phyloP scores from a whole-genome alignment of 2,113 vertebrate genomes.

The Nothocercus julius region DNA sequence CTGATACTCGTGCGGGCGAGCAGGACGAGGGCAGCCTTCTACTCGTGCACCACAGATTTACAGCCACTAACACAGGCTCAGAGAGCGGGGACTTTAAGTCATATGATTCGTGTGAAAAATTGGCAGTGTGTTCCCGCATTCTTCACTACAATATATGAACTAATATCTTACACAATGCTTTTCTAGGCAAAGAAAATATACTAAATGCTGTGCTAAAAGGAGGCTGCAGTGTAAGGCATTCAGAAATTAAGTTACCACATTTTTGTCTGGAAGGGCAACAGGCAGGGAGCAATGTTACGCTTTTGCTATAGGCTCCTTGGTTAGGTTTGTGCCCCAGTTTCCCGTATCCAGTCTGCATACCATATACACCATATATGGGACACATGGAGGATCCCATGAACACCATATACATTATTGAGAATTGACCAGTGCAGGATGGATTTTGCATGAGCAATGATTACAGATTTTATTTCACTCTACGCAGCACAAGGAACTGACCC shows the following conservation, averaged over 20 bases:
- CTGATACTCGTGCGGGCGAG: rapidly evolving
- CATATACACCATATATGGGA: not conserved
- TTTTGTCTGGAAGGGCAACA: not conserved
- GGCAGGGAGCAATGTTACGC: not conserved
- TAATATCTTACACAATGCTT: not conserved
- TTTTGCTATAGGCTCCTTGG: not conserved
- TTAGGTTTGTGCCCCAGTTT: not conserved
- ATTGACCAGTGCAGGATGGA: not conserved
- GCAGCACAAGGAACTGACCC: not conserved
- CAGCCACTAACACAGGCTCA: not conserved
- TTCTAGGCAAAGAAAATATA: not conserved
- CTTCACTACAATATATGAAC: not conserved
- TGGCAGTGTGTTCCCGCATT: not conserved
- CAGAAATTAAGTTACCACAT: not conserved
- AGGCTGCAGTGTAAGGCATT: not conserved
- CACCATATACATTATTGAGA: not conserved
- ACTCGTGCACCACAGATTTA: rapidly evolving
- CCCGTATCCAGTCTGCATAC: not conserved
- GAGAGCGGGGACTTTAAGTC: not conserved
- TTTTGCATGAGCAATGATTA: not conserved
- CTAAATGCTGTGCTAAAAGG: not conserved
- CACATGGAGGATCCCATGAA: no score
- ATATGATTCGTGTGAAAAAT: not conserved
- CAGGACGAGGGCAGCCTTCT: not conserved
- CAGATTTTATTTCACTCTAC: not conserved